Evolutionary conservation across 2,797 vertebrate genomes (phyloP), one percentile per base, ranked within the genome.

Genomic region (Margarornis squamiger): DNA sequence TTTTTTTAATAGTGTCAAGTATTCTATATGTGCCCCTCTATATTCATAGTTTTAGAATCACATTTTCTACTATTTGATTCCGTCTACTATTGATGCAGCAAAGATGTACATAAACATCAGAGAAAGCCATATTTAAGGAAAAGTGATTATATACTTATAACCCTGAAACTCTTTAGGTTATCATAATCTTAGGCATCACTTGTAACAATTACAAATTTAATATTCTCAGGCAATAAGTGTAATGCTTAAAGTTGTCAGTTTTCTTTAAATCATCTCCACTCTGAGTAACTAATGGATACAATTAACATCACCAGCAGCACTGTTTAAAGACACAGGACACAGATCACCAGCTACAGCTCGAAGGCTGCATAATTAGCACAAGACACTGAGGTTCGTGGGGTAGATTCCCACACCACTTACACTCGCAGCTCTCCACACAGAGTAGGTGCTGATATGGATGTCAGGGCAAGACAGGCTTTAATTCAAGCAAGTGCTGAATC

Each of bases 161-260:
- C 26, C 45, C 89, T 73, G 58, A 29, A 90, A 84, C 29, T 26
- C 52, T 62, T 72, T 57, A 73, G 82, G 11, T 86, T 80, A 81
- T 24, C 38, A 15, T 57, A 76, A 86, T 88, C 62, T 81, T 39
- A n/a, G 62, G 49, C 58, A 62, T 70, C 81, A 55, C 70, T 88
- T 74, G 58, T 49, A 84, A 81, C 59, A 52, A 78, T 81, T 27
- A 71, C 27, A 38, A 36, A 36, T 61, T 84, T 70, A 73, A 41
- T 78, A 84, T 67, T 86, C 81, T 84, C 46, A 67, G 82, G 73
- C 16, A 1, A 82, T 84, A 86, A 90, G 39, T 13, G 29, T 43
- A 85, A 88, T 72, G 76, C 90, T 90, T 77, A 27, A 68, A 93
- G 62, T 66, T 86, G 75, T 81, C 87, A 23, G 89, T 66, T 92